These are phyloP conservation scores for Thymallus thymallus DNA, from an alignment of 2,113 vertebrate genomes.

Conservation along the genomic window DNA sequence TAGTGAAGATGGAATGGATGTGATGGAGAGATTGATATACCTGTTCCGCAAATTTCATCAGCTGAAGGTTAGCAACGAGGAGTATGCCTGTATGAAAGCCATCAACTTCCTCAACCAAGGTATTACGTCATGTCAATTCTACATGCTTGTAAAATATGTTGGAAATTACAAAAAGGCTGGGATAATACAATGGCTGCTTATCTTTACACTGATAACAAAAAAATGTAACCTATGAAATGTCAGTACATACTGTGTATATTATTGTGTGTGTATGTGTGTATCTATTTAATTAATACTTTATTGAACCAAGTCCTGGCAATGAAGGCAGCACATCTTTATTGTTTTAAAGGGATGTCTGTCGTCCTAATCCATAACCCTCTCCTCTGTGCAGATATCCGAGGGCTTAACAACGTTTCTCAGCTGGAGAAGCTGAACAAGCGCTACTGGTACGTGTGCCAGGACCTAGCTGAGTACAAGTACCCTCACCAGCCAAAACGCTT, in stretches of 20 bases:
- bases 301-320: too few relatives aligned
- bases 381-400: conserved; percentile 83
- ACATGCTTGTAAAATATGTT: not conserved
- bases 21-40: conserved; percentile 96
- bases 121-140: conserved; percentile 47
- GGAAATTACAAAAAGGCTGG: too few relatives aligned
- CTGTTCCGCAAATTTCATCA: conserved; percentile 95
- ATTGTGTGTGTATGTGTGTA: too few relatives aligned
- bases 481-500: conserved; percentile 96
- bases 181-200: too few relatives aligned
- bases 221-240: too few relatives aligned
- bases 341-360: too few relatives aligned
- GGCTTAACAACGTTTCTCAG: conserved; percentile 85
- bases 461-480: conserved; percentile 95
- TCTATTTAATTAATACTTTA: too few relatives aligned
- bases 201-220: too few relatives aligned
- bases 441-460: conserved; percentile 99
- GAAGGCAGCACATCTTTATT: too few relatives aligned
- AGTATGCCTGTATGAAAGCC: conserved; percentile 97
- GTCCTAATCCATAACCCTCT: too few relatives aligned
- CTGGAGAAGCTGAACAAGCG: conserved; percentile 96
- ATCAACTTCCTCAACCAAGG: conserved; percentile 99
- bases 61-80: conserved; percentile 96
- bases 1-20: conserved; percentile 97
- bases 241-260: too few relatives aligned